A percentile compares a stretch with the other conserved stretches of the same genome.
phyloP scores from a whole-genome alignment of 2,113 vertebrate genomes.

The Crypturellus undulatus region DNA sequence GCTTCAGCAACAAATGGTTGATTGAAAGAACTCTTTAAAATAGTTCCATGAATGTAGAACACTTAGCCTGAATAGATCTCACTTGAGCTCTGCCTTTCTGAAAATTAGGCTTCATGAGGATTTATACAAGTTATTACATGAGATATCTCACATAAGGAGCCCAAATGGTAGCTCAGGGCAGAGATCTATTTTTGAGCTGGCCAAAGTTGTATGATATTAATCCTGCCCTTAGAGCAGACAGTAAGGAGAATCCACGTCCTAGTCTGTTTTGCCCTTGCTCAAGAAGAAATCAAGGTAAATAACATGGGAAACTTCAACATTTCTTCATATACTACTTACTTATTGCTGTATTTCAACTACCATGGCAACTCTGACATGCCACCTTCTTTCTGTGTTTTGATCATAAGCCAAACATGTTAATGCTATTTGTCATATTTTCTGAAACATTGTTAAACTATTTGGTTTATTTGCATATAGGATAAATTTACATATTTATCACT shows the following conservation, averaged over 20 bases:
- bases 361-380: not conserved
- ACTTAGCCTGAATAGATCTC: not conserved
- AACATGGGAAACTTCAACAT: not conserved
- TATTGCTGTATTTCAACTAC: not conserved
- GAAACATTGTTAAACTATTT: not conserved
- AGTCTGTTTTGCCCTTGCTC: not conserved
- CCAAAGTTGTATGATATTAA: not conserved
- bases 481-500: not conserved
- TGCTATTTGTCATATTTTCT: not conserved
- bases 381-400: not conserved
- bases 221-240: not conserved
- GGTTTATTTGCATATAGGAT: not conserved
- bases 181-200: not conserved
- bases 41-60: not conserved
- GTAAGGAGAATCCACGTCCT: not conserved
- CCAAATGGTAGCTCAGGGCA: not conserved
- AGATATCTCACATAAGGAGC: not conserved
- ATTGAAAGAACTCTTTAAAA: not conserved
- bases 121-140: not conserved
- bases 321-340: not conserved
- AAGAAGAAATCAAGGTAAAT: not conserved
- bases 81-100: not conserved
- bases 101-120: not conserved
- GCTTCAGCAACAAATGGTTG: not conserved
- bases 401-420: not conserved